Percentiles rank a stretch among this genome's conserved stretches.
Conservation (phyloP, 1,140 invertebrate species). For the Zaprionus davidi region DNA sequence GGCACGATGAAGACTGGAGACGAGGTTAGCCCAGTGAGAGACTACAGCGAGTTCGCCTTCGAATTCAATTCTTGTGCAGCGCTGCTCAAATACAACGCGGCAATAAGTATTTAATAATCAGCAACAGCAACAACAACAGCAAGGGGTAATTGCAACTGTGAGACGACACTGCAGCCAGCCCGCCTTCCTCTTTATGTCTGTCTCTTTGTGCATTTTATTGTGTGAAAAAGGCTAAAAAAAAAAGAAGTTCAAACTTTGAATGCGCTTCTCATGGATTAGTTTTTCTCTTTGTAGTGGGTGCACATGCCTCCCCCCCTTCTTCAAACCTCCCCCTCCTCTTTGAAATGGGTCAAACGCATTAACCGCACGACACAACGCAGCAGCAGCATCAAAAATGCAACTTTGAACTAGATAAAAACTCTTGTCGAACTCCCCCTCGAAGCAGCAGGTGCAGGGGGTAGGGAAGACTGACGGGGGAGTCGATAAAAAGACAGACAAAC, state of each 20-base stretch:
- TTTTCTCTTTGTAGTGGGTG: background rate
- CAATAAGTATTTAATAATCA: constrained; percentile 78
- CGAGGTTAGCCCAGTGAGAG: constrained; percentile 36
- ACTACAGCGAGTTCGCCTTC: constrained; percentile 34
- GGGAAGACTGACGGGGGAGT: background rate
- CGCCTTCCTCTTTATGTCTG: constrained; percentile 1
- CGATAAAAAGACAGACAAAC: constrained; percentile 29
- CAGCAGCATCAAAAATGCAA: constrained; percentile 73
- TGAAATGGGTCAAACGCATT: constrained; percentile 74
- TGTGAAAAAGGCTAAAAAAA: constrained; percentile 65
- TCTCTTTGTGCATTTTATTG: constrained; percentile 73
- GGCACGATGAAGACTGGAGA: background rate
- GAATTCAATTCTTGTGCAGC: constrained; percentile 56
- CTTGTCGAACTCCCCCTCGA: background rate
- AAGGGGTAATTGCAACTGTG: constrained; percentile 57
- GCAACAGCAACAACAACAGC: constrained; percentile 45
- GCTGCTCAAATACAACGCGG: constrained; percentile 49
- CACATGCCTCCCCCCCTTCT: background rate
- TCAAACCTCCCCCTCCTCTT: constrained; percentile 32
- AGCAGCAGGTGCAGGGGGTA: background rate
- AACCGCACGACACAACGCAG: constrained; percentile 57
- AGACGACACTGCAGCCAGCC: constrained; percentile 29
- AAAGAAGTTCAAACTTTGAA: constrained; percentile 77
- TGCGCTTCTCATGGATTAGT: constrained; percentile 72
- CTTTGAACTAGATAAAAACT: constrained; percentile 54